Evolutionary conservation across 2,797 vertebrate species (phyloP).

Genomic region (Rhinichthys osculus): DNA sequence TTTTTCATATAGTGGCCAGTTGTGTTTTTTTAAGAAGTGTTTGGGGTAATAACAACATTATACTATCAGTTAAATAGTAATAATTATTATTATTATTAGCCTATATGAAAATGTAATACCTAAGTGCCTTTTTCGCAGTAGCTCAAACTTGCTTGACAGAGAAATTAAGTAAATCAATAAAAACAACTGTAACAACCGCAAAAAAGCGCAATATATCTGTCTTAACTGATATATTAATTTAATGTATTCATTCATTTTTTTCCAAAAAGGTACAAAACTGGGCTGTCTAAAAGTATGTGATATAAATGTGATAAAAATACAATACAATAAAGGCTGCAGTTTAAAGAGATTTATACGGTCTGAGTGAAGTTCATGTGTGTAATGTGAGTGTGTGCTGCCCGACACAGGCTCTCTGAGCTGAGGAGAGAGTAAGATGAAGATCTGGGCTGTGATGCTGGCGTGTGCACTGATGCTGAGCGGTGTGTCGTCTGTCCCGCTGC

Average conservation of each 20-base stretch:
- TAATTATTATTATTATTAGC: neutral
- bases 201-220: neutral
- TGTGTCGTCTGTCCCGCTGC: neutral
- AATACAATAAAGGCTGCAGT: neutral
- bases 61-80: neutral
- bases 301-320: neutral
- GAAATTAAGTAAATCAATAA: neutral
- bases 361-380: neutral
- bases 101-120: neutral
- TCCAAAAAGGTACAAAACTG: neutral
- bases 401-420: slow-evolving; percentile 23
- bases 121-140: neutral
- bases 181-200: neutral
- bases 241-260: neutral
- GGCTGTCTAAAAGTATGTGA: neutral
- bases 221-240: neutral
- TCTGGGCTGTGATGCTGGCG: slow-evolving; percentile 13
- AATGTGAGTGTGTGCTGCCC: neutral
- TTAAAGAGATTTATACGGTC: no score
- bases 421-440: slow-evolving; percentile 37
- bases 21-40: neutral
- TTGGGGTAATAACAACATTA: neutral
- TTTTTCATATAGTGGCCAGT: neutral
- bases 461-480: slow-evolving; percentile 16
- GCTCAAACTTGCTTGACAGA: neutral